A percentile compares a stretch with the other conserved stretches of the same genome.
phyloP scores from a whole-genome alignment of 2,888 invertebrate species.

The Pachliopta kotzebuea region DNA sequence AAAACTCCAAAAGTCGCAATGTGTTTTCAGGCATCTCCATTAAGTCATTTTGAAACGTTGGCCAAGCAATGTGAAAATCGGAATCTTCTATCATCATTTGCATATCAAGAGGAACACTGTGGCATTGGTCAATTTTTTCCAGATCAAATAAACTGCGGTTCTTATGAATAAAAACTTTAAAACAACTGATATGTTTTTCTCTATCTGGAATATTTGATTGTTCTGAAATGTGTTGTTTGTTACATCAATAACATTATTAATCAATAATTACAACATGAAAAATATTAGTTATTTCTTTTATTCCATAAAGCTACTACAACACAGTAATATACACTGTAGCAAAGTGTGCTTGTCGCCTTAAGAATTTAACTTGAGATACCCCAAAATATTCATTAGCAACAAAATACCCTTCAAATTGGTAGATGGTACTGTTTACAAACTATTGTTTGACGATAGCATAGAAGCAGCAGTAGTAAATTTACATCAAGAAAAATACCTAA shows the following conservation, averaged over 20 bases:
- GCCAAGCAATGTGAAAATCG: constrained; percentile 81
- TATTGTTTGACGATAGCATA: too few relatives aligned
- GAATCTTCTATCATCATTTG: constrained; percentile 77
- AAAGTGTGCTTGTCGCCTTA: too few relatives aligned
- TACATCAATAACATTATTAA: not conserved
- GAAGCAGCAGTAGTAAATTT: too few relatives aligned
- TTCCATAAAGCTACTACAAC: too few relatives aligned
- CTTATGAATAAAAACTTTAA: constrained; percentile 57
- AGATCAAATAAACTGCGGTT: constrained; percentile 71
- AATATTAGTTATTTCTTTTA: not conserved
- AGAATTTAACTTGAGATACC: too few relatives aligned
- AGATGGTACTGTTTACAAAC: too few relatives aligned
- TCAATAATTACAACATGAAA: not conserved
- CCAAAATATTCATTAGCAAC: too few relatives aligned
- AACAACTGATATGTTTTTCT: constrained; percentile 46
- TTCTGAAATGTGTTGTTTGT: constrained; percentile 48
- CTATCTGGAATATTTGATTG: constrained; percentile 53
- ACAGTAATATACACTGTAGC: too few relatives aligned
- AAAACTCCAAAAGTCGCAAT: constrained; percentile 86
- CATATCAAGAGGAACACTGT: constrained; percentile 81
- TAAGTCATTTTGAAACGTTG: constrained; percentile 83
- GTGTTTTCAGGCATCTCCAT: constrained; percentile 83
- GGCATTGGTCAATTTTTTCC: constrained; percentile 80
- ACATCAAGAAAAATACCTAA: too few relatives aligned
- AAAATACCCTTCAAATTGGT: too few relatives aligned